Conservation (phyloP, 1,140 invertebrate genomes). For the Caerostris darwini region DNA sequence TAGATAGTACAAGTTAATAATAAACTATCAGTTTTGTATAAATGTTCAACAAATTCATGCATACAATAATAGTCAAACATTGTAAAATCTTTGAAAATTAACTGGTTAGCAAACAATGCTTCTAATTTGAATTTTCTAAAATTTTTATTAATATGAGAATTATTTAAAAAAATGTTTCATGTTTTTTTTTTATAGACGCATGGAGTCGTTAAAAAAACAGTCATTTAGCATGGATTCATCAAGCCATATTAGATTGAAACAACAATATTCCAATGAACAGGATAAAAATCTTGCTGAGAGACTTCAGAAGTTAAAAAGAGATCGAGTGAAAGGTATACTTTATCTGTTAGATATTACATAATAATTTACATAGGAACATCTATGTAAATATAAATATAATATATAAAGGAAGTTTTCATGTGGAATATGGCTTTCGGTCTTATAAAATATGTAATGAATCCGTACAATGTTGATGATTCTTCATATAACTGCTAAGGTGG, state of each 20-base stretch:
- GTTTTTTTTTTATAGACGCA: conserved; percentile 54
- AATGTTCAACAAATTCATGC: background rate
- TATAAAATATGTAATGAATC: too few relatives aligned
- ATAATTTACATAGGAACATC: too few relatives aligned
- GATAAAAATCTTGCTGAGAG: conserved; percentile 70
- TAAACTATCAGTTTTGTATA: background rate
- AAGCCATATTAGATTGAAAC: background rate
- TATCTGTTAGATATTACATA: background rate
- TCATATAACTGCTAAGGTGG: background rate
- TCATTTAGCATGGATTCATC: conserved; percentile 63
- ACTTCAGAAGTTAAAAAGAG: conserved; percentile 69
- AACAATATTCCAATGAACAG: conserved; percentile 51
- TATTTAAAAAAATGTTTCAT: background rate
- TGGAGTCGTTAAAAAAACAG: conserved; percentile 59
- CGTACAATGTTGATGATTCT: background rate
- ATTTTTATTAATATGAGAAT: too few relatives aligned
- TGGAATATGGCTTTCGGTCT: too few relatives aligned
- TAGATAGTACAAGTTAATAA: too few relatives aligned
- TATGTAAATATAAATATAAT: too few relatives aligned
- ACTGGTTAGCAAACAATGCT: background rate
- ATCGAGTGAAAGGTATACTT: conserved; percentile 65
- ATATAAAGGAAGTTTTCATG: too few relatives aligned
- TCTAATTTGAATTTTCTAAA: too few relatives aligned
- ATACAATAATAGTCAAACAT: background rate
- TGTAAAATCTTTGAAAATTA: background rate